Evolutionary conservation across 1,140 invertebrate genomes (phyloP), one percentile per base, ranked within the genome.

Genomic region (Aphidius gifuensis): DNA sequence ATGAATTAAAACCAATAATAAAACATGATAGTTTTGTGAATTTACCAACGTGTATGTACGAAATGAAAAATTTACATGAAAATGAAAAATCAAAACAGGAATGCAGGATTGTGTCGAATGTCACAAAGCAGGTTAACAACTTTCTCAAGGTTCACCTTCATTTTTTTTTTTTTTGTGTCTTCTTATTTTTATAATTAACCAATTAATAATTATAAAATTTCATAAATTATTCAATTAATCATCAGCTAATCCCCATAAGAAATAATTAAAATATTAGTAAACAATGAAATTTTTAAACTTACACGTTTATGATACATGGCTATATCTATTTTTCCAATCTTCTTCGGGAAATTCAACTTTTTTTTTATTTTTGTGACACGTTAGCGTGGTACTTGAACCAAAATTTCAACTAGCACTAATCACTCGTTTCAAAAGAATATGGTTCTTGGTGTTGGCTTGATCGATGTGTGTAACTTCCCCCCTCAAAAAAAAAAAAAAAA

Each of bases 71-170:
- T 79, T 83, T 86, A 69, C 83, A 83, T 64, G 72, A 65, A 65
- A 64, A 64, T 57, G 72, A 77, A 72, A 69, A 74, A 74, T 70
- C 78, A 69, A 66, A 55, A 57, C 69, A 75, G 60, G 72, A 78
- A 71, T 78, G 71, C 67, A 81, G 82, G 60, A 72, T 72, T 64
- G 70, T 74, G 76, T 76, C 85, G 66, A 80, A 84, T 80, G 84
- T 88, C 71, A 80, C 79, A 79, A 80, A 85, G 74, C 84, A 88
- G 86, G 86, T 88, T 88, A 86, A 84, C 77, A 84, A 83, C 77
- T 84, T 88, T 84, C 82, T 87, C 74, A 84, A 88, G 86, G 86
- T 88, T 87, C 66, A 71, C 69, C 59, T 57, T 83, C 77, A 79
- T 78, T 80, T 73, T 76, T 8, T 43, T 43, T 16, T 9, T 56